Evolutionary conservation across 2,888 invertebrate genomes (phyloP).

Genomic region (Copidosoma aretas): DNA sequence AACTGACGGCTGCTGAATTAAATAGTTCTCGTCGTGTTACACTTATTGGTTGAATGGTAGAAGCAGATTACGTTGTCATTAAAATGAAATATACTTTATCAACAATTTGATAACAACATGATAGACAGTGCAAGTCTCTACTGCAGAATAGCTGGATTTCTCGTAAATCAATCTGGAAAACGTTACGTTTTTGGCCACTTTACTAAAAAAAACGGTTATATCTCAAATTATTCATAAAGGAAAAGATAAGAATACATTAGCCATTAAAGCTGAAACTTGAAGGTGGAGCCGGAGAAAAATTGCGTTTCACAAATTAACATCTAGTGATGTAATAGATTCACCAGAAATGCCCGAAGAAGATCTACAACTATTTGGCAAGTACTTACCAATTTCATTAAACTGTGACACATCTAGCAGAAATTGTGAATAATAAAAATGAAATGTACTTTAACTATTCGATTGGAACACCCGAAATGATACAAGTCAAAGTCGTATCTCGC

Average conservation of each 20-base stretch:
- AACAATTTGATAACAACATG: constrained; percentile 1
- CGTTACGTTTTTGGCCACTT: neutral
- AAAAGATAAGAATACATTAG: constrained; percentile 28
- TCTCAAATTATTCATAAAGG: neutral
- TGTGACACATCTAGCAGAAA: constrained; percentile 43
- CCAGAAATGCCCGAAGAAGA: constrained; percentile 38
- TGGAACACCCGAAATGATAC: constrained; percentile 34
- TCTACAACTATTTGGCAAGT: constrained; percentile 40
- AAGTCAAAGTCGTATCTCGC: constrained; percentile 38
- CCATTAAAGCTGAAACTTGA: constrained; percentile 31
- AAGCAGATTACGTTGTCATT: constrained; percentile 44
- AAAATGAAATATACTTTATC: constrained; percentile 39
- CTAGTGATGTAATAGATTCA: constrained; percentile 16
- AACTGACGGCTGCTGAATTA: constrained; percentile 42
- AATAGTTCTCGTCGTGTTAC: constrained; percentile 44
- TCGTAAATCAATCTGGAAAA: constrained; percentile 11
- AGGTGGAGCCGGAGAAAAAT: neutral
- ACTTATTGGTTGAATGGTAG: constrained; percentile 44
- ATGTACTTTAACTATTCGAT: constrained; percentile 36
- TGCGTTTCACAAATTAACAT: constrained; percentile 14
- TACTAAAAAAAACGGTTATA: neutral
- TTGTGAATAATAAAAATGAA: constrained; percentile 38
- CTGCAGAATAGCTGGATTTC: constrained; percentile 10
- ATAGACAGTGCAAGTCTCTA: neutral
- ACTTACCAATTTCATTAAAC: constrained; percentile 43